Percentiles rank a stretch among this genome's conserved stretches.
Evolutionary conservation across 2,888 invertebrate species (phyloP).

Genomic region (Spisula solida): DNA sequence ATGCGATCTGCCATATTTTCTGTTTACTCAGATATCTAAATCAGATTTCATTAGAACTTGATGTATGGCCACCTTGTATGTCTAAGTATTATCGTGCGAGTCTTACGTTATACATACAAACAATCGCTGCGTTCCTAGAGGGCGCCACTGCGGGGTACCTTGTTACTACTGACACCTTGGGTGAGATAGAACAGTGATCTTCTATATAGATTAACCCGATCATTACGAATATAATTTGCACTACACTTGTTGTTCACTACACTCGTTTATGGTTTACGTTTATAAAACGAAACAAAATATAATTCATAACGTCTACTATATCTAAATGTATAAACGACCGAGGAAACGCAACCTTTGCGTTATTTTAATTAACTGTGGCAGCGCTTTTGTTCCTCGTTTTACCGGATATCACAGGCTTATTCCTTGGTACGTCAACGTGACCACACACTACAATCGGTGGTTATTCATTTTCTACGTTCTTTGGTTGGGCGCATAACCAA

Average conservation of each 20-base stretch:
- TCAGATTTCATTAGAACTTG: constrained; percentile 41
- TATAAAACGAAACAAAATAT: background rate
- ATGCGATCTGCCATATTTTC: constrained; percentile 16
- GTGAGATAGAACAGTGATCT: constrained; percentile 15
- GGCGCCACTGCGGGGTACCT: constrained; percentile 37
- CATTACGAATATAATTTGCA: constrained; percentile 3
- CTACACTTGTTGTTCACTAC: background rate
- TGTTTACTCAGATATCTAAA: constrained; percentile 25
- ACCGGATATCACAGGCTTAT: too few species aligned
- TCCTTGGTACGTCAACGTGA: too few species aligned
- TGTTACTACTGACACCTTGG: constrained; percentile 39
- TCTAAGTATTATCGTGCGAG: constrained; percentile 14
- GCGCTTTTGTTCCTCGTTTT: too few species aligned
- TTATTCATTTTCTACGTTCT: too few species aligned
- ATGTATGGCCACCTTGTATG: constrained; percentile 44
- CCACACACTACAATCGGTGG: too few species aligned
- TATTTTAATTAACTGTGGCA: too few species aligned
- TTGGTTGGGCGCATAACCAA: too few species aligned
- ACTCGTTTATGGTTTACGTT: background rate
- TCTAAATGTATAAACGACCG: too few species aligned
- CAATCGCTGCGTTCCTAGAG: constrained; percentile 46
- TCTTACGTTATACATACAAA: constrained; percentile 58
- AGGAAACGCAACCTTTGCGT: too few species aligned
- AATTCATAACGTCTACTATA: too few species aligned
- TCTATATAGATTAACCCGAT: constrained; percentile 8